Conservation (phyloP, 2,797 vertebrate genomes). For the Emydoidea blandingii region DNA sequence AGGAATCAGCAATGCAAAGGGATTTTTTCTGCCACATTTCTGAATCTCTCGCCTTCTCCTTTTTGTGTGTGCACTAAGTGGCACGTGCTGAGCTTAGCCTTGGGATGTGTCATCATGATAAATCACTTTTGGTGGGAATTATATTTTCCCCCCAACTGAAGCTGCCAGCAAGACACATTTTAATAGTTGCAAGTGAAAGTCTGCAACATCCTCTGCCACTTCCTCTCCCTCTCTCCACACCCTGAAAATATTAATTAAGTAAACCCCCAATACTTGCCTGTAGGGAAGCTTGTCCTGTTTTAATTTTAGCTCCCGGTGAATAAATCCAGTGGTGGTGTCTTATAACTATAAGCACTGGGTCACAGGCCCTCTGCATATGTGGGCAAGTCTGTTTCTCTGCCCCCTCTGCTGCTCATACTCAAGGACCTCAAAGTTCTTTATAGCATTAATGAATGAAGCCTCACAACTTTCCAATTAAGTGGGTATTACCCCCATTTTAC, state of each 20-base stretch:
- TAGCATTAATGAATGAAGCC: neutral
- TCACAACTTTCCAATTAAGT: neutral
- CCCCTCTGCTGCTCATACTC: neutral
- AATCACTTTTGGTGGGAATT: constrained; percentile 51
- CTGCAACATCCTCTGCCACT: neutral
- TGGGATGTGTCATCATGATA: constrained; percentile 59
- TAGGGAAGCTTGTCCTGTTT: neutral
- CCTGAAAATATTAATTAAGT: neutral
- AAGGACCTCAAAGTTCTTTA: neutral
- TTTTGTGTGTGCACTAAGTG: constrained; percentile 38
- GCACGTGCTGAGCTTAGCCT: constrained; percentile 49
- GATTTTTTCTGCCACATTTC: neutral
- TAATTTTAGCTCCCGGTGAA: neutral
- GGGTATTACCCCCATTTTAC: neutral
- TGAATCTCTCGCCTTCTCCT: constrained; percentile 11
- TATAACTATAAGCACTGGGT: neutral
- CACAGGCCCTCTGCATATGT: accelerated
- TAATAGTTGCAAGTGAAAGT: constrained; percentile 10
- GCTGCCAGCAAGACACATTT: constrained; percentile 56
- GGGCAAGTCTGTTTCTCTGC: neutral
- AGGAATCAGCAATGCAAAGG: neutral
- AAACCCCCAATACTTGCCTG: neutral
- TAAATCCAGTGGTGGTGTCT: neutral
- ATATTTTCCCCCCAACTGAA: constrained; percentile 64
- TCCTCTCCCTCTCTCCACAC: neutral